Conservation (phyloP, 2,888 invertebrate genomes). For the Folsomia candida region DNA sequence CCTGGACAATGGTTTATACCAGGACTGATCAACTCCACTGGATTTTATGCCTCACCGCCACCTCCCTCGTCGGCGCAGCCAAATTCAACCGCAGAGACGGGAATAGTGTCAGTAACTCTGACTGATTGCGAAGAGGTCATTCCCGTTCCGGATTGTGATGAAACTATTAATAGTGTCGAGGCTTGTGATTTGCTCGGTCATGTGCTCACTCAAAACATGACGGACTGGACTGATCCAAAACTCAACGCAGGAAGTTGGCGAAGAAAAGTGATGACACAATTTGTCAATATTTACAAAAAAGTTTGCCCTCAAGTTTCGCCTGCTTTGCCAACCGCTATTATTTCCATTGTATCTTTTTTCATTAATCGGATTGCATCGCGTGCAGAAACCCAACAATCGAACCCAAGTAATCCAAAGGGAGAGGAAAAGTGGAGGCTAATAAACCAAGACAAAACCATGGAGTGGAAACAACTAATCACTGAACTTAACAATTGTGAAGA, state of each 20-base stretch:
- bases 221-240: neutral
- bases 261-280: neutral
- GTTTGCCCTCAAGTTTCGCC: constrained; percentile 16
- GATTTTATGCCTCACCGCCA: neutral
- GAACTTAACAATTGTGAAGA: constrained; percentile 17
- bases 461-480: neutral
- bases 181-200: neutral
- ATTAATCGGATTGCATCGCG: neutral
- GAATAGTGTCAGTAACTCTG: too few species aligned
- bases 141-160: neutral
- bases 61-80: too few species aligned
- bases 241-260: neutral
- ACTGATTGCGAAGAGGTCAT: neutral
- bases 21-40: neutral
- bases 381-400: neutral
- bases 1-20: neutral
- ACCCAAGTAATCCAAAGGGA: neutral
- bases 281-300: constrained; percentile 4
- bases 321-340: constrained; percentile 2
- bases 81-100: too few species aligned
- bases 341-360: constrained; percentile 6
- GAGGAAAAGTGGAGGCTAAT: neutral
- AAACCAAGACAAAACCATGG: neutral
- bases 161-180: neutral
- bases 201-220: neutral